Conservation (phyloP, 2,888 invertebrate species). For the Physocephala rufipes region DNA sequence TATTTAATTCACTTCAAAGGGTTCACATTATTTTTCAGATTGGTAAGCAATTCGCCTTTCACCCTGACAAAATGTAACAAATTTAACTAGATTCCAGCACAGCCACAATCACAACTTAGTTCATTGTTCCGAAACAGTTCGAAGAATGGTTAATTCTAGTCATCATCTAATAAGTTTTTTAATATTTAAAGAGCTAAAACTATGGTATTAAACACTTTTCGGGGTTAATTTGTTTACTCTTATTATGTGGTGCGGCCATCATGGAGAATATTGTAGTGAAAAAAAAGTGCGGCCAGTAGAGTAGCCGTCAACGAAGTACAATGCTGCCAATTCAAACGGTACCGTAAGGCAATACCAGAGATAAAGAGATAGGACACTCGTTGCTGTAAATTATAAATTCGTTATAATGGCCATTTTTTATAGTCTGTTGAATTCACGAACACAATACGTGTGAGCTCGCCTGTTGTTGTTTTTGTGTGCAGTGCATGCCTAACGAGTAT, state of each 20-base stretch:
- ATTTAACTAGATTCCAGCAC: not conserved
- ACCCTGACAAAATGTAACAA: not conserved
- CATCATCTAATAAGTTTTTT: not conserved
- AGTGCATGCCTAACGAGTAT: too few species aligned
- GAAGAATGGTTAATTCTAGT: not conserved
- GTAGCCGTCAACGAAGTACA: constrained; percentile 18
- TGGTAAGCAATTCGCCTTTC: constrained; percentile 11
- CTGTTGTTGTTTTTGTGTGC: too few species aligned
- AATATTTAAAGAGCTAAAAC: not conserved
- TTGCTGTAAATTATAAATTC: too few species aligned
- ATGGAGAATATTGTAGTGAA: constrained; percentile 37
- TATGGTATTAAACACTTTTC: constrained; percentile 32
- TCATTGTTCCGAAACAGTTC: not conserved
- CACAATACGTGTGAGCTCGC: too few species aligned
- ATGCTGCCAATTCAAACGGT: constrained; percentile 30
- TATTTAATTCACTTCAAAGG: not conserved
- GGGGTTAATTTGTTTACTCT: constrained; percentile 39
- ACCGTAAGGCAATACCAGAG: too few species aligned
- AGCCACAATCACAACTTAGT: not conserved
- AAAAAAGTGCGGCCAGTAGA: constrained; percentile 35
- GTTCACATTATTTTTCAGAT: constrained; percentile 23
- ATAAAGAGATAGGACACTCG: too few species aligned
- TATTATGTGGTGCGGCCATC: constrained; percentile 40
- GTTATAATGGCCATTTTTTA: too few species aligned
- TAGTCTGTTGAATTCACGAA: too few species aligned